Percentiles rank a stretch among this genome's conserved stretches.
These are phyloP conservation scores for Pseudoips prasinana DNA, from an alignment of 2,888 invertebrate genomes.

Conservation along the genomic window DNA sequence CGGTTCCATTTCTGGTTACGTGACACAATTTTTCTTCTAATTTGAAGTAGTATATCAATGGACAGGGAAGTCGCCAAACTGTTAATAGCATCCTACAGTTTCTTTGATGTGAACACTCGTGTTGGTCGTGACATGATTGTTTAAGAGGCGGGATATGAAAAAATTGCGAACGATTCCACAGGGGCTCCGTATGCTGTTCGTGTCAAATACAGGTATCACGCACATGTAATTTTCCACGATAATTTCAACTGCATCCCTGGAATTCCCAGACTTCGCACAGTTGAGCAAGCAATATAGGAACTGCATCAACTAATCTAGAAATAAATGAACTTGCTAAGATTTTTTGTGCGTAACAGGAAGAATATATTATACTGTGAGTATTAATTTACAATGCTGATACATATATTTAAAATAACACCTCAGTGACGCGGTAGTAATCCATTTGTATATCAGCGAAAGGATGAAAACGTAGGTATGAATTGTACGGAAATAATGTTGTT, in stretches of 20 bases:
- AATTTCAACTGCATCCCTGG: neutral
- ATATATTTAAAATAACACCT: neutral
- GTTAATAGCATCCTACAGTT: slow-evolving; percentile 9
- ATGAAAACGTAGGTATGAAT: neutral
- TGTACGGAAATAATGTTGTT: slow-evolving; percentile 2
- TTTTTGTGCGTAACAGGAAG: too few relatives aligned
- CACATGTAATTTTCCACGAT: neutral
- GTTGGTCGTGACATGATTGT: slow-evolving; percentile 11
- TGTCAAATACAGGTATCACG: neutral
- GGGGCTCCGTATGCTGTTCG: slow-evolving; percentile 4
- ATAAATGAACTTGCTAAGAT: neutral
- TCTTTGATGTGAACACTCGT: slow-evolving; percentile 7
- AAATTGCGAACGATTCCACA: slow-evolving; percentile 9
- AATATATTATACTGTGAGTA: too few relatives aligned
- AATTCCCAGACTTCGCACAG: too few relatives aligned
- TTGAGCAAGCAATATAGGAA: too few relatives aligned
- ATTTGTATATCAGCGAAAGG: slow-evolving; percentile 8
- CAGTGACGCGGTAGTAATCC: neutral
- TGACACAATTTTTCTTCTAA: neutral
- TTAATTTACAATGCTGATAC: too few relatives aligned
- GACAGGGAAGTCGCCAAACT: slow-evolving; percentile 1
- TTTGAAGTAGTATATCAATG: neutral
- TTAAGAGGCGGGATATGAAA: slow-evolving; percentile 13
- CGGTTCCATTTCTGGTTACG: neutral
- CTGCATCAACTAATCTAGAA: too few relatives aligned